Evolutionary conservation across 1,140 invertebrate species (phyloP).

Genomic region (Dufourea novaeangliae): DNA sequence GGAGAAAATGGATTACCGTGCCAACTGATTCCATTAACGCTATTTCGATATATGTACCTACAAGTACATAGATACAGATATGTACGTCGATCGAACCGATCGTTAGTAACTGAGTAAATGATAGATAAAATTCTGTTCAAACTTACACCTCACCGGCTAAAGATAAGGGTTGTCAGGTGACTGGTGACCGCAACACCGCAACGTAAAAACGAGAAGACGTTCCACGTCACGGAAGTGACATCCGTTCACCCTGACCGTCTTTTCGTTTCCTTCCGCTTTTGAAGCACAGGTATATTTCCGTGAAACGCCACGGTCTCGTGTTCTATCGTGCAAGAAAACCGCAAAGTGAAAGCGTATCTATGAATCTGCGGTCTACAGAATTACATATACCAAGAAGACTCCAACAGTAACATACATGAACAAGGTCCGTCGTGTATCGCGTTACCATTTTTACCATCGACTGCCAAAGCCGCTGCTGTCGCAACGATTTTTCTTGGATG

Average conservation of each 20-base stretch:
- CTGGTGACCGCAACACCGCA: conserved; percentile 57
- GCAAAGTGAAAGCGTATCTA: conserved; percentile 62
- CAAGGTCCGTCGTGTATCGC: not conserved
- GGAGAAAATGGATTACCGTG: conserved; percentile 50
- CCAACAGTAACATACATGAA: no score
- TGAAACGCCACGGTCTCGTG: conserved; percentile 51
- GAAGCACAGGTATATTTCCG: conserved; percentile 33
- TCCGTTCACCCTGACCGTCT: not conserved
- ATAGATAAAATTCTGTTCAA: no score
- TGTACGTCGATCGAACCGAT: not conserved
- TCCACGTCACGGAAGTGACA: conserved; percentile 53
- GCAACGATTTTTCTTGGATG: not conserved
- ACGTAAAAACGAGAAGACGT: conserved; percentile 61
- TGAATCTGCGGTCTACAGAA: conserved; percentile 14
- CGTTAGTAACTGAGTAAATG: not conserved
- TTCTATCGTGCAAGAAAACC: conserved; percentile 58
- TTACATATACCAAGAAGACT: not conserved
- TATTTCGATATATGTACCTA: conserved; percentile 9
- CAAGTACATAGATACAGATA: no score
- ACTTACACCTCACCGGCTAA: no score
- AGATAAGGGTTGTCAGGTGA: not conserved
- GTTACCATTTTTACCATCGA: no score
- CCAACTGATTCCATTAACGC: conserved; percentile 49
- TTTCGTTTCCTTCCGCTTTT: conserved; percentile 51
- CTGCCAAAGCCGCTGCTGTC: no score